Base-by-base conservation (phyloP, 1,140 invertebrate genomes). In the Drosophila yakuba region DNA sequence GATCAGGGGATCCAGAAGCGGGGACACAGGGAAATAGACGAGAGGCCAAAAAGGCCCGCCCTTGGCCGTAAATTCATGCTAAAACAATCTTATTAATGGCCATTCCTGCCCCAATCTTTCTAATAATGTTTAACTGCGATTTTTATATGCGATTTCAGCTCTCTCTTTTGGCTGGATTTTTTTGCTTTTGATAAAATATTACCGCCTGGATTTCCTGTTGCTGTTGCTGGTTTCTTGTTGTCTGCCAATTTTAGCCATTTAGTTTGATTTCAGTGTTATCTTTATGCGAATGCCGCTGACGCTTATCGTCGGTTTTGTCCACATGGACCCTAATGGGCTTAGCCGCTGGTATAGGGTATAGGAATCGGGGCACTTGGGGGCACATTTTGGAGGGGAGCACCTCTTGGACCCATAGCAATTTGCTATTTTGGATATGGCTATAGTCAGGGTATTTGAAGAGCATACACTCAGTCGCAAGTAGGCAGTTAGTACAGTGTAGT, bases 111-210 rank as follows among this genome's bases (percentile, higher is more conserved):
- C 32, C 64, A 61, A 64, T 66, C 64, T 68, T 68, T 48, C 61
- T 88, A 89, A 88, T 88, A 88, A 88, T 88, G 83, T 80, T 88
- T 88, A 88, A 83, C 83, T 89, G 84, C 79, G 83, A 88, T 88
- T 88, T 86, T 88, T 82, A 75, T 86, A 62, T 79, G 77, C 81
- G 62, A 63, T 83, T 76, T 76, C 35, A 58, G 44, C 60, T 51
- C 51, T 62, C 2, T 17, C 17, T n/a, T 43, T 43, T 43, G n/a
- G 8, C 11, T 20, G 12, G 10, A 10, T 23, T 45, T 45, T 44
- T 41, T 41, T 15, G 8, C 2, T 20, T 11, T 63, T 56, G 77
- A 80, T 80, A 79, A 79, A 79, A 79, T 81, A 86, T 88, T 74
- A 66, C 64, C 71, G 71, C 50, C 51, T 83, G 63, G 72, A 76